Evolutionary conservation across 2,113 vertebrate species (phyloP).

Genomic region (Amblyopsis rosae): DNA sequence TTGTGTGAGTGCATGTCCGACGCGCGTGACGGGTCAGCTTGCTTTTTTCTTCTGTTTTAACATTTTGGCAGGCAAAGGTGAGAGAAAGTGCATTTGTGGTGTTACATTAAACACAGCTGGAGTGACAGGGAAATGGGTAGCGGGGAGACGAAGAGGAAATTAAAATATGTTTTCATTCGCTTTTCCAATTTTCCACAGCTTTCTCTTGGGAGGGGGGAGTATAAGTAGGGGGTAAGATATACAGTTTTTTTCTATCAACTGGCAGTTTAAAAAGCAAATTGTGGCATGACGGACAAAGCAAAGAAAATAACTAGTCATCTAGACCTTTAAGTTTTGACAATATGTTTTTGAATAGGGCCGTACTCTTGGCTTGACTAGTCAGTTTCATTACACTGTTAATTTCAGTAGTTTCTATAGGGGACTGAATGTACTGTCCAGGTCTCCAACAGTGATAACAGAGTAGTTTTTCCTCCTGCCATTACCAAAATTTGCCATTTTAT

Average conservation of each 20-base stretch:
- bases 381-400: constrained; percentile 47
- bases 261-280: constrained; percentile 13
- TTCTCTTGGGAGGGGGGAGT: not conserved
- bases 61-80: constrained; percentile 1
- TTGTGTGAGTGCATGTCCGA: constrained; percentile 14
- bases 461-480: constrained; percentile 32
- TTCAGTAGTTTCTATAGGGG: constrained; percentile 34
- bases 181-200: constrained; percentile 5
- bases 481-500: constrained; percentile 59
- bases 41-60: not conserved
- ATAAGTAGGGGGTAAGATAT: not conserved
- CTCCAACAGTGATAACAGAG: constrained; percentile 38
- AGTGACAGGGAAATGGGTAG: constrained; percentile 21
- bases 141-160: constrained; percentile 23
- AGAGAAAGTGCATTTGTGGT: constrained; percentile 10
- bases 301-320: constrained; percentile 27
- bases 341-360: not conserved
- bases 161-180: not conserved
- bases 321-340: constrained; percentile 28
- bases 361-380: constrained; percentile 38
- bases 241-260: not conserved
- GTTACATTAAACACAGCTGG: constrained; percentile 26
- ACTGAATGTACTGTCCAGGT: constrained; percentile 36
- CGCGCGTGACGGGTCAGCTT: constrained; percentile 26
- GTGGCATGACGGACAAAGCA: constrained; percentile 28